Percentiles rank a stretch among this genome's conserved stretches.
Conservation (phyloP, 2,888 invertebrate genomes). For the Lepidocyrtoides sp. region DNA sequence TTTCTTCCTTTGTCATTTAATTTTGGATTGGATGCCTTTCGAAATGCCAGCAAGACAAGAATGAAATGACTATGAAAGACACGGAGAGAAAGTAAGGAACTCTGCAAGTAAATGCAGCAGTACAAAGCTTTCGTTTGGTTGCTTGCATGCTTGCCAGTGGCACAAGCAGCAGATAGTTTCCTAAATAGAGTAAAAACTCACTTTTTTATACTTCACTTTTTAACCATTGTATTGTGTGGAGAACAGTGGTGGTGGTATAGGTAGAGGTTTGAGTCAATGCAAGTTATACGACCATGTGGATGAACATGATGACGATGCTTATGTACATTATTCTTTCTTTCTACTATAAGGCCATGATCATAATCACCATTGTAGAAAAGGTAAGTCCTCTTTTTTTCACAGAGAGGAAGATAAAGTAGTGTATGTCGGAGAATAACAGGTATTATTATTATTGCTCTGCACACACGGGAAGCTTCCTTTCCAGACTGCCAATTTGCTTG, state of each 20-base stretch:
- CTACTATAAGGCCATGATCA: neutral
- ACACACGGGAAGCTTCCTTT: slow-evolving; percentile 26
- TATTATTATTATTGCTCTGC: slow-evolving; percentile 35
- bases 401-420: neutral
- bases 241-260: neutral
- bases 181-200: slow-evolving; percentile 58
- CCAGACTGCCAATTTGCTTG: slow-evolving; percentile 56
- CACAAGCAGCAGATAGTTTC: slow-evolving; percentile 42
- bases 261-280: slow-evolving; percentile 1
- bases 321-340: neutral
- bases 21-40: slow-evolving; percentile 69
- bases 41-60: slow-evolving; percentile 67
- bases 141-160: too few relatives aligned
- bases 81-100: slow-evolving; percentile 12
- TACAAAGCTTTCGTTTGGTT: slow-evolving; percentile 1
- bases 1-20: slow-evolving; percentile 68
- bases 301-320: slow-evolving; percentile 5
- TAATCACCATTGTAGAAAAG: slow-evolving; percentile 24
- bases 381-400: neutral
- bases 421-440: slow-evolving; percentile 26
- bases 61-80: slow-evolving; percentile 43
- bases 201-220: slow-evolving; percentile 17
- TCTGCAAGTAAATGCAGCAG: neutral
- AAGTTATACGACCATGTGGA: neutral
- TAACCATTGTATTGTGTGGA: slow-evolving; percentile 9